Evolutionary conservation across 1,140 invertebrate genomes (phyloP).

Genomic region (Odontomachus brunneus): DNA sequence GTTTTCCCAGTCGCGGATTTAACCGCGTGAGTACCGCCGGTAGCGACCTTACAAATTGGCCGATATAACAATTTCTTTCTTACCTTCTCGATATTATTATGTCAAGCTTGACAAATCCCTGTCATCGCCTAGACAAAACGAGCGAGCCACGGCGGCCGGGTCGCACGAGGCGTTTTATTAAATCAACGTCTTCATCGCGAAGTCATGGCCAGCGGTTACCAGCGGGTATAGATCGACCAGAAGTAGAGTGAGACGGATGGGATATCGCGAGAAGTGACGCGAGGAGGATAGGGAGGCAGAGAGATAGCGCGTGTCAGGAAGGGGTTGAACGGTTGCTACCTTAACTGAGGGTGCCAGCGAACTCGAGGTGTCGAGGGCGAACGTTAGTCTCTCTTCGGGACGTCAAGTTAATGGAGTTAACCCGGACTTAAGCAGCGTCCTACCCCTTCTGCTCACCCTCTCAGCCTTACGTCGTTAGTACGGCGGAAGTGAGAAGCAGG

Average conservation of each 20-base stretch:
- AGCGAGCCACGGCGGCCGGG: slow-evolving; percentile 42
- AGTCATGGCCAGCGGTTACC: slow-evolving; percentile 70
- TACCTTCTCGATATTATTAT: slow-evolving; percentile 42
- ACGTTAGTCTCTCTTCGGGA: slow-evolving; percentile 58
- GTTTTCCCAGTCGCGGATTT: slow-evolving; percentile 20
- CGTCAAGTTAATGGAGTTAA: slow-evolving; percentile 71
- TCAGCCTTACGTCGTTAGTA: background rate
- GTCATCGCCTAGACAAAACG: slow-evolving; percentile 42
- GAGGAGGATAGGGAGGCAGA: slow-evolving; percentile 6
- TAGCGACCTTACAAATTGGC: slow-evolving; percentile 51
- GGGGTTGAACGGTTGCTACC: slow-evolving; percentile 49
- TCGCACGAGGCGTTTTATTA: slow-evolving; percentile 62
- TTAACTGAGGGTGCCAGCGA: slow-evolving; percentile 43
- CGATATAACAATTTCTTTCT: slow-evolving; percentile 57
- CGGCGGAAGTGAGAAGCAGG: background rate
- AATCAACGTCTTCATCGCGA: slow-evolving; percentile 70
- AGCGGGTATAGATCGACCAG: slow-evolving; percentile 32
- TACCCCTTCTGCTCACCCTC: slow-evolving; percentile 4
- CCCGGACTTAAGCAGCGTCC: slow-evolving; percentile 59
- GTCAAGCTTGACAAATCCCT: slow-evolving; percentile 44
- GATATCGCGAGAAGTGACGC: background rate
- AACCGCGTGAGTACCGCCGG: slow-evolving; percentile 6
- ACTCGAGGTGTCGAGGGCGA: slow-evolving; percentile 46
- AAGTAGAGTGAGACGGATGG: slow-evolving; percentile 46
- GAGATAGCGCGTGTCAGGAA: background rate